Evolutionary conservation across 2,113 vertebrate genomes (phyloP).

Genomic region (Apodemus sylvaticus): DNA sequence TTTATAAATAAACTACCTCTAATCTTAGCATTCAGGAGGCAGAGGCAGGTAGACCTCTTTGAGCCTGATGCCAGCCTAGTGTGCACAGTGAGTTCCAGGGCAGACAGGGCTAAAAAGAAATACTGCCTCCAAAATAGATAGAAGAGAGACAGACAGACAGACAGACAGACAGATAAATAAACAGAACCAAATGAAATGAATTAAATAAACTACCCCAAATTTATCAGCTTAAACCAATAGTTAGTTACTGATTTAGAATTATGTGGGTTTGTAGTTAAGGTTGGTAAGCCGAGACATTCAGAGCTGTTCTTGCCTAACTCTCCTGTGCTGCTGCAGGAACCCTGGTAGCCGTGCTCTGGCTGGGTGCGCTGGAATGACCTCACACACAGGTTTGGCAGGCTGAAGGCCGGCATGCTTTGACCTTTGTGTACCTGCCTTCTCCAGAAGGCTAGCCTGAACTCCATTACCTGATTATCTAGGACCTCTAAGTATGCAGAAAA

Average conservation of each 20-base stretch:
- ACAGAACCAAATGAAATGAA: background rate
- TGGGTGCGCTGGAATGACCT: background rate
- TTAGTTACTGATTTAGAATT: constrained; percentile 8
- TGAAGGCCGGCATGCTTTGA: background rate
- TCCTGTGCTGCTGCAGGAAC: background rate
- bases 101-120: background rate
- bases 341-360: background rate
- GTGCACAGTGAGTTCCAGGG: background rate
- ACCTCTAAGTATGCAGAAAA: background rate
- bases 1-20: background rate
- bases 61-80: background rate
- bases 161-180: too few species aligned
- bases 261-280: background rate
- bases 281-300: background rate
- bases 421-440: background rate
- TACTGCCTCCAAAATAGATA: background rate
- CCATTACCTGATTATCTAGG: background rate
- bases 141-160: too few species aligned
- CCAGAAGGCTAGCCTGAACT: background rate
- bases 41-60: background rate
- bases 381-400: background rate
- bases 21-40: background rate
- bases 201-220: background rate
- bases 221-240: background rate
- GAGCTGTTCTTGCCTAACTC: background rate